Evolutionary conservation across 1,140 invertebrate species (phyloP), one percentile per base, ranked within the genome.

Genomic region (Zeugodacus cucurbitae): DNA sequence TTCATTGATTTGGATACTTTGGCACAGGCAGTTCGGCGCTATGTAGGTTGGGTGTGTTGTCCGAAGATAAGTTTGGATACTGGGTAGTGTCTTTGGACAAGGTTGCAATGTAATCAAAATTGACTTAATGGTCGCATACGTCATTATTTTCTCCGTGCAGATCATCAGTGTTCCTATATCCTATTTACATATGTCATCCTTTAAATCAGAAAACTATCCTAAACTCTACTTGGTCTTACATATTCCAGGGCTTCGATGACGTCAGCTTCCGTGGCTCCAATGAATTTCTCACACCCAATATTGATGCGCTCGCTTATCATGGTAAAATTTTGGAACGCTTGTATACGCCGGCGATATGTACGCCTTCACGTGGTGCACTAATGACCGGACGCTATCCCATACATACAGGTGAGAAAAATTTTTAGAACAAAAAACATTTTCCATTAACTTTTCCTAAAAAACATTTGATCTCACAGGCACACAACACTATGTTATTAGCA

Each of bases 251-350:
- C 20, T 98, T 97, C 95, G 97, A 98, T 93, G 97, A 98, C 94
- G 96, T 98, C 8, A 96, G 97, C 70, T 98, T 98, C 92, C 97
- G 98, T 92, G 98, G 97, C 3, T 96, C 96, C 1, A 94, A 97
- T 89, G 96, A 98, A 93, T 97, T 97, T 89, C 95, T 96, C 74
- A 98, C 97, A 0, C 97, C 97, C 2, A 98, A 98, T 92, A 97
- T 98, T 87, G 97, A 98, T 93, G 95, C 96, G 5, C 91, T 98
- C 64, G 97, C 96, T 0, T 96, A 96, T 92, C 96, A 96, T 90
- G 97, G 97, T 10, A 94, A 97, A 8, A 96, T 97, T 37, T 91
- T 98, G 4, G 96, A 97, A 90, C 95, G 94, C 88, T 96, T 97
- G 86, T 98, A 98, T 90, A 96, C 95, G 0, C 95, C 96, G 87